Evolutionary conservation across 1,140 invertebrate species (phyloP).

Genomic region (Phenacoccus solenopsis): DNA sequence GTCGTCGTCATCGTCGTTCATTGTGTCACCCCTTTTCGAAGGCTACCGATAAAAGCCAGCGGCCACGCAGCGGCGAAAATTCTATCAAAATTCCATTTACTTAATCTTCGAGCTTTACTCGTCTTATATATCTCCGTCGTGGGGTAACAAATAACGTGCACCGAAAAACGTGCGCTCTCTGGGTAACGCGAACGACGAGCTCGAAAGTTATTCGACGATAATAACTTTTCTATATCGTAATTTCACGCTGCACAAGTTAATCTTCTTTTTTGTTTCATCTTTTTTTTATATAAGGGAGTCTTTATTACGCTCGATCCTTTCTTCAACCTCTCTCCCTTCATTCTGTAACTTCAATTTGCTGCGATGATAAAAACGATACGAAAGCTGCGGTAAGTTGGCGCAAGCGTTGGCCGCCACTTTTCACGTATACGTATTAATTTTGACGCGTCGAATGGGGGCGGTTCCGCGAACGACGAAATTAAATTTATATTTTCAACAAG

Average conservation of each 20-base stretch:
- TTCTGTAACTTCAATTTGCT: too few relatives aligned
- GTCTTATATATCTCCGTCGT: too few relatives aligned
- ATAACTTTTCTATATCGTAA: neutral
- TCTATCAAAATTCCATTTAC: neutral
- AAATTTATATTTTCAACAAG: conserved; percentile 1
- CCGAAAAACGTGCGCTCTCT: too few relatives aligned
- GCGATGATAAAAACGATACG: too few relatives aligned
- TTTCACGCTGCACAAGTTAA: neutral
- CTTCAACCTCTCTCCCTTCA: too few relatives aligned
- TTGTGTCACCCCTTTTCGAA: neutral
- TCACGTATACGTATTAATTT: neutral
- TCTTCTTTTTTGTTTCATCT: neutral
- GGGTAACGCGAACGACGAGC: too few relatives aligned
- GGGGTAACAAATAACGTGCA: too few relatives aligned
- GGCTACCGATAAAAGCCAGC: too few relatives aligned
- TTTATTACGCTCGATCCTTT: too few relatives aligned
- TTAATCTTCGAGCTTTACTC: neutral
- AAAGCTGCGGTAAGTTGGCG: too few relatives aligned
- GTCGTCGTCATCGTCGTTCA: neutral
- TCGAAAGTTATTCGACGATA: neutral
- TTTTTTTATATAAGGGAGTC: neutral
- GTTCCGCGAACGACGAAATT: neutral
- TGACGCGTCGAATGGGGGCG: neutral
- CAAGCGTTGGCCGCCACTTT: too few relatives aligned
- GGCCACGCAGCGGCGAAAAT: neutral